phyloP scores from a whole-genome alignment of 2,113 vertebrate genomes.

The Pithys albifrons region DNA sequence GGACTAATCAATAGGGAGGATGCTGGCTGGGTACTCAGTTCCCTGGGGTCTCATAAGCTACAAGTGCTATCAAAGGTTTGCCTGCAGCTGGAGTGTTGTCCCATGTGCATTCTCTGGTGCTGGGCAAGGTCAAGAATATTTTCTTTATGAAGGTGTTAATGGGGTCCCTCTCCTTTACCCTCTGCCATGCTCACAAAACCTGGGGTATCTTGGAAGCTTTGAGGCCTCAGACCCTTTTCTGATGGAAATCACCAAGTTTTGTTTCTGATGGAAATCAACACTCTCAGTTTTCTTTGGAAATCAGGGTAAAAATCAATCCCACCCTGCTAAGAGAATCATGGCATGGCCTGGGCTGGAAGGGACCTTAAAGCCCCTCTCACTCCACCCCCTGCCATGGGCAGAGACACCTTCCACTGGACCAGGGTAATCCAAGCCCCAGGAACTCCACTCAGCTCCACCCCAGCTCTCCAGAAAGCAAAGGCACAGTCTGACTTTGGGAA shows the following conservation, averaged over 20 bases:
- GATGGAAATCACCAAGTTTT: neutral
- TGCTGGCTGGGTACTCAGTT: neutral
- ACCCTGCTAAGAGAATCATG: neutral
- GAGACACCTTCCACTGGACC: neutral
- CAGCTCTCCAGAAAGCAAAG: neutral
- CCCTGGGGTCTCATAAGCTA: neutral
- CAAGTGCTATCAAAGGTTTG: neutral
- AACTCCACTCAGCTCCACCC: neutral
- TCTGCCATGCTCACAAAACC: neutral
- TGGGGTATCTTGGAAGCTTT: neutral
- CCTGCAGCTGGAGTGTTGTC: neutral
- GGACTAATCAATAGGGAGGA: neutral
- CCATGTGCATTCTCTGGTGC: fast-evolving
- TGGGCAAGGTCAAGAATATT: neutral
- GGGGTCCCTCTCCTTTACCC: neutral
- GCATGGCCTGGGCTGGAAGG: neutral
- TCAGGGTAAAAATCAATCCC: neutral
- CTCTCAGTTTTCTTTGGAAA: fast-evolving
- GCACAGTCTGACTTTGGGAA: neutral
- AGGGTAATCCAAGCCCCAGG: neutral
- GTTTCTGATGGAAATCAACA: neutral
- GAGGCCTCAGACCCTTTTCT: neutral
- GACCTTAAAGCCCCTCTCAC: neutral
- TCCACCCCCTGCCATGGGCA: neutral
- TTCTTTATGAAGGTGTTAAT: neutral